Percentiles rank a stretch among this genome's conserved stretches.
Evolutionary conservation across 2,797 vertebrate species (phyloP).

Genomic region (Alectoris magna): DNA sequence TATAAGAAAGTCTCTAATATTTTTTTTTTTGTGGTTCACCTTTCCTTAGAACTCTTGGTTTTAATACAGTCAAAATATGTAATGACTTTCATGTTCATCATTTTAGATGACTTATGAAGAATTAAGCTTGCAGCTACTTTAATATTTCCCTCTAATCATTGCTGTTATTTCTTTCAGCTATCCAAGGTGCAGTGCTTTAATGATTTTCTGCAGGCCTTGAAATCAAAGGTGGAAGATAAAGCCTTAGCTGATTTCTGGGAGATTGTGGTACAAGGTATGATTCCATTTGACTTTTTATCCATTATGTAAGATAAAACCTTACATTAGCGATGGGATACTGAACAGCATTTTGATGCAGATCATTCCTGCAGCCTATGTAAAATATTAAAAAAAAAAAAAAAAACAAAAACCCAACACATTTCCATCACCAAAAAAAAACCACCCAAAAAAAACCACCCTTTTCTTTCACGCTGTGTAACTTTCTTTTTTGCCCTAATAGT

Average conservation of each 20-base stretch:
- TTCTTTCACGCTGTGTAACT: not conserved
- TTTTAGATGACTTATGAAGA: not conserved
- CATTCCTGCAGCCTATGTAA: not conserved
- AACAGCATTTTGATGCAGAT: not conserved
- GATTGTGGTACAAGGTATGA: slow-evolving; percentile 89
- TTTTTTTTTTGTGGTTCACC: not conserved
- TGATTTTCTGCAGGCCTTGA: slow-evolving; percentile 88
- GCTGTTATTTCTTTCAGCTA: slow-evolving; percentile 61
- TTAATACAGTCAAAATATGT: not conserved
- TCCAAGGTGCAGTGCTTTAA: slow-evolving; percentile 88
- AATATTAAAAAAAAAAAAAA: not conserved
- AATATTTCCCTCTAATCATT: slow-evolving; percentile 8
- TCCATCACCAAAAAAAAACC: not conserved
- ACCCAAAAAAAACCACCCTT: not conserved
- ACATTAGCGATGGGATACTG: not conserved
- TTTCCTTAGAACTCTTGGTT: not conserved
- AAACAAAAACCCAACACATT: not conserved
- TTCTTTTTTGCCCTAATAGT: not conserved
- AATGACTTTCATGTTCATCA: not conserved
- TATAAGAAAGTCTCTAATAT: not conserved
- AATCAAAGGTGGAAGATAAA: slow-evolving; percentile 86
- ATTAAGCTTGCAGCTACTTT: not conserved
- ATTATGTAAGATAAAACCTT: not conserved
- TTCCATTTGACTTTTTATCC: not conserved
- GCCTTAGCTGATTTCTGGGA: slow-evolving; percentile 93